These are phyloP conservation scores for Cosmia pyralina DNA, from an alignment of 2,888 invertebrate species.

Conservation along the genomic window DNA sequence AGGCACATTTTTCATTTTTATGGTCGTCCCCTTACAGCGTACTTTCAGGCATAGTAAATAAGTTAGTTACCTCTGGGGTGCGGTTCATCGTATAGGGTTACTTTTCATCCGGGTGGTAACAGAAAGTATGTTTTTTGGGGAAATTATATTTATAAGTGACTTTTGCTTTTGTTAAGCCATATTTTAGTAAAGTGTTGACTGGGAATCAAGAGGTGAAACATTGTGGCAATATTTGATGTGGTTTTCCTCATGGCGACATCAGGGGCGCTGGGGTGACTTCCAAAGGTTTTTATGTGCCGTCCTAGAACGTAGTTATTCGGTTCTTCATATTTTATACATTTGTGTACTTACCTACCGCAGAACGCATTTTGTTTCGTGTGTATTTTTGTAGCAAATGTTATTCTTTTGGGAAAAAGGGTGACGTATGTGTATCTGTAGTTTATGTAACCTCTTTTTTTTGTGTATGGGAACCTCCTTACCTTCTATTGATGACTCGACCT, in stretches of 20 bases:
- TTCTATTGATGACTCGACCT: background rate
- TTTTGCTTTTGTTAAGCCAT: too few species aligned
- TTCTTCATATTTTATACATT: background rate
- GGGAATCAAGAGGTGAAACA: background rate
- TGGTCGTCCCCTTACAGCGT: conserved; percentile 40
- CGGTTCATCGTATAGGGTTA: conserved; percentile 41
- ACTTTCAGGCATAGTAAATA: conserved; percentile 62
- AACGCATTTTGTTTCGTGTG: background rate
- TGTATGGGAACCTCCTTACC: background rate
- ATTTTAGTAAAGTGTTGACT: background rate
- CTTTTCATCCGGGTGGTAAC: conserved; percentile 11
- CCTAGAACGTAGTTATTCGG: background rate
- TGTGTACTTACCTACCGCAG: background rate
- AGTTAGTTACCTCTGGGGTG: conserved; percentile 55
- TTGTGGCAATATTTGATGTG: background rate
- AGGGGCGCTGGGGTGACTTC: background rate
- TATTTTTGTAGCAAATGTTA: too few species aligned
- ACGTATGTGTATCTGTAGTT: background rate
- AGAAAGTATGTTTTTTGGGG: background rate
- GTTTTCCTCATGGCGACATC: conserved; percentile 17
- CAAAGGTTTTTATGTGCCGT: conserved; percentile 6
- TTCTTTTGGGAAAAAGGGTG: too few species aligned
- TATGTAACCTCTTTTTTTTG: too few species aligned
- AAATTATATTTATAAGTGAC: too few species aligned
- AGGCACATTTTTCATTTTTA: conserved; percentile 66